A percentile compares a stretch with the other conserved stretches of the same genome.
These are phyloP conservation scores for Apodemus speciosus DNA, from an alignment of 2,113 vertebrate genomes.

Conservation along the genomic window DNA sequence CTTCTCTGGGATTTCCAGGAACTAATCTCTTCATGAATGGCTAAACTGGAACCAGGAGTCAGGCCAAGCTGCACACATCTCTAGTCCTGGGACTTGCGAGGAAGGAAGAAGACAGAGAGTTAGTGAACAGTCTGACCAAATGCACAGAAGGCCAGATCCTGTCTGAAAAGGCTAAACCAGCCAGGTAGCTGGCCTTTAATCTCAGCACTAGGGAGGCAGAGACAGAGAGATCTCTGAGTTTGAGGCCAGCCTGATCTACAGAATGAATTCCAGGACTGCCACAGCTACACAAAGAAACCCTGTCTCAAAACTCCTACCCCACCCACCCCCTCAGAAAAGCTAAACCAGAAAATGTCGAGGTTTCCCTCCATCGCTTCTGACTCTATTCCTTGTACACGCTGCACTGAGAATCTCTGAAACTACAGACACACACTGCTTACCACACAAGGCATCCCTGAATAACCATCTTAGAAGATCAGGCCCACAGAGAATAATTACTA, in stretches of 20 bases:
- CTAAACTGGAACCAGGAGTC: neutral
- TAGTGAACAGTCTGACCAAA: neutral
- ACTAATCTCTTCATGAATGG: neutral
- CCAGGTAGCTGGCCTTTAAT: neutral
- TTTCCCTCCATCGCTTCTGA: neutral
- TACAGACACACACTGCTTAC: rapidly evolving
- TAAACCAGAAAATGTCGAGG: neutral
- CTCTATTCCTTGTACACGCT: neutral
- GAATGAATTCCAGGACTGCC: neutral
- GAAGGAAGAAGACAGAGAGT: neutral
- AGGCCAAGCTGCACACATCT: neutral
- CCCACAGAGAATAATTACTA: constrained; percentile 9
- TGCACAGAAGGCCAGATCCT: neutral
- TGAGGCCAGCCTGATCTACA: neutral
- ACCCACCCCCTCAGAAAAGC: neutral
- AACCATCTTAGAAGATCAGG: constrained; percentile 20
- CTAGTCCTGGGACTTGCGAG: neutral
- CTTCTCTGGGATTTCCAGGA: neutral
- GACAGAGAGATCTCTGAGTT: neutral
- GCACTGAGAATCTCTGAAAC: neutral
- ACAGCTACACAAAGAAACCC: neutral
- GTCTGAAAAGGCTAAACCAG: neutral
- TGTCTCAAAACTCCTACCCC: neutral
- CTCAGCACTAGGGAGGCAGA: neutral
- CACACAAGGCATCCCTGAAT: neutral